A percentile compares a stretch with the other conserved stretches of the same genome.
phyloP scores from a whole-genome alignment of 1,140 invertebrate species.

The Zaprionus taronus region DNA sequence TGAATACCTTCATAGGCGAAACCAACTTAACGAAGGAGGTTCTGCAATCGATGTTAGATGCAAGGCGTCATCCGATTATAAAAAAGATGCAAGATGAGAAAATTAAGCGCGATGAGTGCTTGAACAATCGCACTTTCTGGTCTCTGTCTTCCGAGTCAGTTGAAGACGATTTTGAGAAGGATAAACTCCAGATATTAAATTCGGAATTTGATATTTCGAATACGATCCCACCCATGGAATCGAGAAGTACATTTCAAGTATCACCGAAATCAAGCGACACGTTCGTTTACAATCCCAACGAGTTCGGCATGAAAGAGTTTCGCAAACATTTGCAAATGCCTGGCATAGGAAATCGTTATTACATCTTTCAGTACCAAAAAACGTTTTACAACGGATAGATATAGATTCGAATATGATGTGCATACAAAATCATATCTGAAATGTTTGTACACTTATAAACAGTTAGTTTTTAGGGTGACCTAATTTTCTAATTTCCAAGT shows the following conservation, averaged over 20 bases:
- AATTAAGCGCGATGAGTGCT: not conserved
- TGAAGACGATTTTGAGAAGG: not conserved
- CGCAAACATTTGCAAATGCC: slow-evolving; percentile 49
- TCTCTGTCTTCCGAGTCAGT: not conserved
- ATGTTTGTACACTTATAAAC: too few species aligned
- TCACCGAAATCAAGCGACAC: not conserved
- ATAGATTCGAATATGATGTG: too few species aligned
- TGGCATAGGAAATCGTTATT: slow-evolving; percentile 65
- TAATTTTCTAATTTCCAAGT: too few species aligned
- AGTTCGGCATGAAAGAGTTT: slow-evolving; percentile 54
- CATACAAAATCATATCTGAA: too few species aligned
- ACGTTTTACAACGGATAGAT: not conserved
- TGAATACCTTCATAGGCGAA: slow-evolving; percentile 30
- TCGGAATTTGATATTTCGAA: not conserved
- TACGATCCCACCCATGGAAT: not conserved
- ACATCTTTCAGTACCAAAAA: slow-evolving; percentile 50
- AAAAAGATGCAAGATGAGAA: slow-evolving; percentile 13
- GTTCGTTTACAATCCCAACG: slow-evolving; percentile 57
- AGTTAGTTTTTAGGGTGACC: too few species aligned
- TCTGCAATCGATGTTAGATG: slow-evolving; percentile 16
- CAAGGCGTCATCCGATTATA: slow-evolving; percentile 47
- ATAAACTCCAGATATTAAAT: not conserved
- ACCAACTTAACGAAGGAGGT: slow-evolving; percentile 17
- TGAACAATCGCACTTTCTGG: not conserved
- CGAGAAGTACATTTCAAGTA: not conserved